Evolutionary conservation across 2,888 invertebrate genomes (phyloP).

Genomic region (Melanotus villosus): DNA sequence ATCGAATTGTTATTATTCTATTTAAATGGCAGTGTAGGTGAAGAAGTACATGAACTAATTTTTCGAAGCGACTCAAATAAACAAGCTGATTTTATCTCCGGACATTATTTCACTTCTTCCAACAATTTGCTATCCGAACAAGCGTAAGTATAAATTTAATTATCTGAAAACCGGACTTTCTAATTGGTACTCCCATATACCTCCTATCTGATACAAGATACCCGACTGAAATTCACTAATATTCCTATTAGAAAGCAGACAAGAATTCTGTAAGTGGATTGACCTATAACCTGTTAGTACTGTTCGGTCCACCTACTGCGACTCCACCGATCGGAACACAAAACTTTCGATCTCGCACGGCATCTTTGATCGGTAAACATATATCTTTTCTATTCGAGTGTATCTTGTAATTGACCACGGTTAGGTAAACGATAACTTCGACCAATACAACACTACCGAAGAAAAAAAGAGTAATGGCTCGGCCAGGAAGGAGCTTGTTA

Average conservation of each 20-base stretch:
- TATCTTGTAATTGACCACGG: constrained; percentile 27
- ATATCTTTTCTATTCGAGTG: constrained; percentile 8
- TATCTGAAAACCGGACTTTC: constrained; percentile 8
- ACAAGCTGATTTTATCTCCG: constrained; percentile 3
- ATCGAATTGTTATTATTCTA: constrained; percentile 52
- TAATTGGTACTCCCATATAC: constrained; percentile 14
- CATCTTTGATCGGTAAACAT: constrained; percentile 21
- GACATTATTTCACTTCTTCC: neutral
- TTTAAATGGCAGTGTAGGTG: constrained; percentile 52
- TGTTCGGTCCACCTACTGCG: constrained; percentile 42
- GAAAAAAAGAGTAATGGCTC: neutral
- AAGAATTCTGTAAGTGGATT: constrained; percentile 43
- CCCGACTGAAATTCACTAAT: constrained; percentile 31
- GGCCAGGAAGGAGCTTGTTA: constrained; percentile 4
- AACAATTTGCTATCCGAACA: neutral
- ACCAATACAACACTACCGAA: neutral
- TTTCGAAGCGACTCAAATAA: constrained; percentile 1
- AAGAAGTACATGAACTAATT: constrained; percentile 37
- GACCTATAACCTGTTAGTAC: constrained; percentile 40
- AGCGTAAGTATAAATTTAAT: neutral
- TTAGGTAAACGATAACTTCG: constrained; percentile 9
- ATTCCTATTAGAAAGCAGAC: constrained; percentile 41
- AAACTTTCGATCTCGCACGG: constrained; percentile 40
- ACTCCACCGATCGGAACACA: constrained; percentile 31
- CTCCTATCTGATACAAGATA: constrained; percentile 3